Base-by-base conservation (phyloP, 2,113 vertebrate species). In the Podarcis cretensis region DNA sequence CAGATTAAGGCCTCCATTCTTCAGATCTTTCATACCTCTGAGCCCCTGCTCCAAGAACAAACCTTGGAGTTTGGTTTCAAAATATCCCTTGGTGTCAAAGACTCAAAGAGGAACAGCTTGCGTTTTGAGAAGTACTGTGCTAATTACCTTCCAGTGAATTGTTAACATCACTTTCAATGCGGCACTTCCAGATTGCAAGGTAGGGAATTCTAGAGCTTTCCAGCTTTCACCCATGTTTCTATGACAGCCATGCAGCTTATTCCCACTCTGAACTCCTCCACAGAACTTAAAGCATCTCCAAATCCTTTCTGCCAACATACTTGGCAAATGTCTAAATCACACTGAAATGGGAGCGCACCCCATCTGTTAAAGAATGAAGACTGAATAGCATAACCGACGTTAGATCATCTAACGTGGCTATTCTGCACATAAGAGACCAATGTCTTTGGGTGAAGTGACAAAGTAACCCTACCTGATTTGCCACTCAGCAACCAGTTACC, bases 51-150 rank as follows among this genome's bases (percentile, higher is more conserved):
- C 87, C 84, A 30, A 6, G 74, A 86, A 66, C 21, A 59, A 76
- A 48, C 40, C 87, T 90, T 86, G 16, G 74, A 63, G 76, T 43
- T 30, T 73, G 87, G 66, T 59, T 89, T 68, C 89, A 91, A 91
- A 85, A 81, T 43, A 81, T 66, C 73, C 3, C 37, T 0, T 13
- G 40, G 32, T 88, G 80, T 21, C 59, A 0, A 78, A 66, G 54
- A 84, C 77, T 73, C 59, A 77, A 90, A 83, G 73, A 75, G 71
- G 27, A 20, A 48, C 69, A 74, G 59, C 63, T 57, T 77, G 63
- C 12, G 8, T 66, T 37, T 68, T 66, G 25, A 78, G 30, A 81
- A n/a, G 20, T 3, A 66, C 4, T 16, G 30, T 6, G 43, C 32
- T 16, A 82, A 81, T 3, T 32, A 83, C 0, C 1, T 6, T 81